Base-by-base conservation (phyloP, 1,140 invertebrate genomes). In the Ctenoplectra terminalis region DNA sequence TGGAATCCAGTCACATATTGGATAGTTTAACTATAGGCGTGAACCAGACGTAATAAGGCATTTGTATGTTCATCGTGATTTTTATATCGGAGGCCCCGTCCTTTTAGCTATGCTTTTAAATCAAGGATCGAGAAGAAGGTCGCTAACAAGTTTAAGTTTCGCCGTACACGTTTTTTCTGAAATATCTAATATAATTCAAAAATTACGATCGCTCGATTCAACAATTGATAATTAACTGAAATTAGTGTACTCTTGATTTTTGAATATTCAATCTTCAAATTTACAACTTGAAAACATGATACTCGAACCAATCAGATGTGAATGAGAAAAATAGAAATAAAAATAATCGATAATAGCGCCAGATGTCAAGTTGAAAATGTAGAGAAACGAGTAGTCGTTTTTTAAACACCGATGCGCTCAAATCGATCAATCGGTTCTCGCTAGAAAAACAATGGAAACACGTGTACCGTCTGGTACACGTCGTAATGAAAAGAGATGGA, bases 1-100 rank as follows among this genome's bases (percentile, higher is more conserved):
- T 9, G 7, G 31, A 54, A 40, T 26, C 15, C 11, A 48, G 29
- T 60, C 64, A 67, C 54, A 17, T 23, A 34, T n/a, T n/a, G n/a
- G n/a, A n/a, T n/a, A n/a, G n/a, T n/a, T n/a, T n/a, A n/a, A n/a
- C n/a, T n/a, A n/a, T n/a, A n/a, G n/a, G n/a, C n/a, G n/a, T n/a
- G n/a, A n/a, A n/a, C n/a, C n/a, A n/a, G n/a, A n/a, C n/a, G n/a
- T n/a, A n/a, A n/a, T n/a, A n/a, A n/a, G n/a, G n/a, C n/a, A n/a
- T n/a, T n/a, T n/a, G n/a, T n/a, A n/a, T n/a, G n/a, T n/a, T n/a
- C n/a, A n/a, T n/a, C n/a, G n/a, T n/a, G n/a, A n/a, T n/a, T 70
- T 46, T 78, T 20, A 34, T 46, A 70, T 48, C n/a, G 29, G 52
- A 70, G 75, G 64, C 17, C 54, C 31, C 17, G 64, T 58, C 29